Evolutionary conservation across 2,888 invertebrate species (phyloP), one percentile per base, ranked within the genome.

Genomic region (Drosophila niveifrons): DNA sequence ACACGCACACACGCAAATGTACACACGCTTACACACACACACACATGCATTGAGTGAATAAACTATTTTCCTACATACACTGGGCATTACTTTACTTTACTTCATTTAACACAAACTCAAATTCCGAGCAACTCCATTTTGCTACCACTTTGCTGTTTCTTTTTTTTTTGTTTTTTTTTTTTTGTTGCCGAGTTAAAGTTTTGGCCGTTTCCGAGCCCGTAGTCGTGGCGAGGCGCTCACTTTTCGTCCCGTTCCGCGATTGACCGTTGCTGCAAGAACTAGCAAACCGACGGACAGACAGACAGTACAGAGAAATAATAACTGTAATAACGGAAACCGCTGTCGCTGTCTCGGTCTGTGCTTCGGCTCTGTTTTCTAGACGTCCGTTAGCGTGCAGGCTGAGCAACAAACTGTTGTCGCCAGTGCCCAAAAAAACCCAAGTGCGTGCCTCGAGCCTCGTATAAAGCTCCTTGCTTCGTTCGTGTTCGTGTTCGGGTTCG

Each of bases 351-450:
- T 53, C 18, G 55, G 46, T 46, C 43, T 39, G 48, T 28, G 52
- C 41, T 56, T 46, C 18, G 28, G 52, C 31, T 57, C 23, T 50
- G 63, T 46, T 57, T 47, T 43, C n/a, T 46, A 80, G 72, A 75
- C 87, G 80, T 89, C 92, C 90, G 88, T 81, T 81, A 68, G 77
- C 82, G 76, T 77, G 75, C 80, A 91, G 83, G 81, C 86, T 86
- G 86, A 90, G 91, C 91, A 92, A 92, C 92, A 92, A 92, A 92
- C 92, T 92, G 91, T 91, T 92, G 91, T 91, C 88, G 88, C 73
- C 65, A 75, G 74, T 72, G 17, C 44, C 17, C 4, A 28, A 47
- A 28, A 17, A 48, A 46, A 55, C 28, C 47, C 56, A 50, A 61
- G 50, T 64, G 63, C 63, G 63, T 59, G 59, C 44, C 31, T 36